phyloP scores from a whole-genome alignment of 2,888 invertebrate genomes.

The Phyto melanocephala region DNA sequence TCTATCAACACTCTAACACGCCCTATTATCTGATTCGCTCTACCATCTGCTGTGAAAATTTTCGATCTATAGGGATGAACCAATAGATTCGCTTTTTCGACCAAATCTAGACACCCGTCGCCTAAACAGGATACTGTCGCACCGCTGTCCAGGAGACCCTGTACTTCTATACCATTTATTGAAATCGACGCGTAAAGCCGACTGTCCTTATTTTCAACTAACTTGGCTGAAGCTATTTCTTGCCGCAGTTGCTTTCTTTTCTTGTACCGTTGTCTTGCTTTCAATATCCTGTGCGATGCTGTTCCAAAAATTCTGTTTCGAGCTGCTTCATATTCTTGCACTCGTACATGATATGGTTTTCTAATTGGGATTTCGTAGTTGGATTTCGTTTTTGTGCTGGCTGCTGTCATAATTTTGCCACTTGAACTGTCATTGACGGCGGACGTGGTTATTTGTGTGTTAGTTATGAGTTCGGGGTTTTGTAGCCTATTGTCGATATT shows the following conservation, averaged over 20 bases:
- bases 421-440: too few relatives aligned
- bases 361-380: background rate
- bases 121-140: conserved; percentile 15
- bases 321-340: background rate
- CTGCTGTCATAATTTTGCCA: background rate
- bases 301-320: background rate
- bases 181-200: background rate
- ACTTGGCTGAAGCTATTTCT: background rate
- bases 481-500: background rate
- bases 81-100: background rate
- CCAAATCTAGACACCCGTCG: conserved; percentile 15
- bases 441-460: background rate
- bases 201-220: background rate
- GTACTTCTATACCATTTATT: background rate
- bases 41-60: conserved; percentile 16
- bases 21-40: conserved; percentile 20
- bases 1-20: background rate
- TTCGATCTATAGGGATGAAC: background rate
- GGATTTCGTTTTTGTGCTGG: background rate
- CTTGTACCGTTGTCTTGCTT: background rate
- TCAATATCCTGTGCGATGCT: background rate
- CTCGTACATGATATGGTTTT: background rate
- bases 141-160: conserved; percentile 15
- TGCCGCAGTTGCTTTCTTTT: background rate
- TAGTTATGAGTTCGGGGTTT: background rate